Evolutionary conservation across 2,113 vertebrate genomes (phyloP), one percentile per base, ranked within the genome.

Genomic region (Pterocles gutturalis): DNA sequence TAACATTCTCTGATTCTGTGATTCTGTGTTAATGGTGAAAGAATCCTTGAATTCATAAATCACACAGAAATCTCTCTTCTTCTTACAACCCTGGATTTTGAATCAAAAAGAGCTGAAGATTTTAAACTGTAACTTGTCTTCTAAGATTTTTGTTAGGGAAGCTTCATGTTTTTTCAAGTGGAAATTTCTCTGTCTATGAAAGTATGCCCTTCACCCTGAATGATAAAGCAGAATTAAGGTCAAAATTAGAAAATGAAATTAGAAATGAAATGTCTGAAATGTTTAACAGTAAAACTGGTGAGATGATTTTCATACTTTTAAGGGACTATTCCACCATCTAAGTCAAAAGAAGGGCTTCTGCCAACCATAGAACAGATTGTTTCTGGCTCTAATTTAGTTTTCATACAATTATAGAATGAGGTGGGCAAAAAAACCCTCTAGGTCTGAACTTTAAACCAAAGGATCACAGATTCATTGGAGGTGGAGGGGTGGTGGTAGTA

Each of bases 31-130:
- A 93, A 94, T 91, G 86, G 90, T 90, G 48, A 90, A 96, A 95
- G 87, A 96, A 83, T 83, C 84, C 62, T 77, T 80, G 70, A 83
- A 83, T 97, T 95, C 61, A 45, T 84, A 83, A 96, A 60, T 93
- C 49, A 73, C 4, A 4, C 46, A 64, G 72, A 75, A 93, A 75
- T 91, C 60, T 70, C 34, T 96, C 41, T 80, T 90, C 41, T 92
- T 67, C 58, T 89, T 80, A 78, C 34, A 76, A 45, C 29, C 87
- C 61, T 96, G 54, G 73, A 86, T 66, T 97, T 95, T 72, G 62
- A 92, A 83, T 83, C 72, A 96, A 69, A 83, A 28, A 49, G 36
- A 84, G 26, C 9, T 85, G 92, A 96, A 19, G 33, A 87, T 94
- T 94, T 94, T 87, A 92, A 95, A 76, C 20, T 88, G 60, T 76